These are phyloP conservation scores for Tolypeutes matacus DNA, from an alignment of 2,797 vertebrate species.

Conservation along the genomic window DNA sequence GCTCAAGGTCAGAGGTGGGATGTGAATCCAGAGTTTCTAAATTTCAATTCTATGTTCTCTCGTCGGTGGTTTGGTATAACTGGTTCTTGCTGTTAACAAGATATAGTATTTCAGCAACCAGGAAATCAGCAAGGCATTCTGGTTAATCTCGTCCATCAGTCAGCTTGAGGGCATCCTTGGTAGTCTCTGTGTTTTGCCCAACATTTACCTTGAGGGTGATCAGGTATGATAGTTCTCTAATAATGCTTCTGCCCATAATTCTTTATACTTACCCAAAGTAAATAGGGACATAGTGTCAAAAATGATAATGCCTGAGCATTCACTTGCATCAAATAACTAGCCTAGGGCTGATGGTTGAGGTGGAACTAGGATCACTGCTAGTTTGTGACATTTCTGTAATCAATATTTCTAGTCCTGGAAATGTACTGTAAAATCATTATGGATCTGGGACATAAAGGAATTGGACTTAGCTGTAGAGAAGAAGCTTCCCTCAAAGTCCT, in stretches of 20 bases:
- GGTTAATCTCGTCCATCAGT: constrained; percentile 17
- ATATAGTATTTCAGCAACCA: constrained; percentile 13
- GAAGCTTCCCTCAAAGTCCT: background rate
- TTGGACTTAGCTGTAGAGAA: background rate
- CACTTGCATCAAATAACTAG: constrained; percentile 53
- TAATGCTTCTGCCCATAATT: background rate
- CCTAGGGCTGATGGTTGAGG: background rate
- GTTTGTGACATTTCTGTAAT: background rate
- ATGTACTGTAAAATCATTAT: background rate
- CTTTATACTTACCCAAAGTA: constrained; percentile 24
- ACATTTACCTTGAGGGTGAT: constrained; percentile 26
- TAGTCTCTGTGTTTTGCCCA: background rate
- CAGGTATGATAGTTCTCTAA: background rate
- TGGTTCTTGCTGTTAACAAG: background rate
- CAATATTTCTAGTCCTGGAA: constrained; percentile 26
- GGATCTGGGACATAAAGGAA: background rate
- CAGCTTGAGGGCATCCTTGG: background rate
- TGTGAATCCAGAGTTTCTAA: background rate
- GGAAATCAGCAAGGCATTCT: background rate
- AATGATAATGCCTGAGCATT: constrained; percentile 34
- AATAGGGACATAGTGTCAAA: constrained; percentile 47
- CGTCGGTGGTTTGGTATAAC: constrained; percentile 4
- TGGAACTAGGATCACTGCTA: background rate
- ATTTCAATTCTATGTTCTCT: constrained; percentile 6
- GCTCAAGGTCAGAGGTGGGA: background rate